phyloP scores from a whole-genome alignment of 1,140 invertebrate genomes.

The Asobara japonica region DNA sequence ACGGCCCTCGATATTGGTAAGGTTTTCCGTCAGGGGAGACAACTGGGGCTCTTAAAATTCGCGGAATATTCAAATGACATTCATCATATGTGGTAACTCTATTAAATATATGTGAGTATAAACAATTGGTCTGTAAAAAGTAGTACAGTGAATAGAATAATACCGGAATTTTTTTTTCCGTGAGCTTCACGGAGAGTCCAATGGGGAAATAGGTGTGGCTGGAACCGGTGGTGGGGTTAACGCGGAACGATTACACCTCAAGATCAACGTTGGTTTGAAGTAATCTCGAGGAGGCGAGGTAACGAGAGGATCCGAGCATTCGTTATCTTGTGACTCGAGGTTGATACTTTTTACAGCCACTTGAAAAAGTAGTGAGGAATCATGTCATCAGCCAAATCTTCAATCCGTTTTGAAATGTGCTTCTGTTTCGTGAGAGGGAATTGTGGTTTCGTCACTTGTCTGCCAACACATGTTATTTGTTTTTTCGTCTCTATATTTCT shows the following conservation, averaged over 20 bases:
- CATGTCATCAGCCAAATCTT: background rate
- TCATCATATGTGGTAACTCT: conserved; percentile 22
- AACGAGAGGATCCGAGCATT: background rate
- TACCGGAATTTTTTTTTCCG: conserved; percentile 49
- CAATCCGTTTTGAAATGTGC: background rate
- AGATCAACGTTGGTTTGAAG: conserved; percentile 29
- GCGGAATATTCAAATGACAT: background rate
- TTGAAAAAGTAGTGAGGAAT: background rate
- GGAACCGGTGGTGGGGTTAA: conserved; percentile 21
- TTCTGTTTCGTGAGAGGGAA: background rate
- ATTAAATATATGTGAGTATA: no score
- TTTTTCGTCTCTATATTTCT: no score
- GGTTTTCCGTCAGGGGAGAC: no score
- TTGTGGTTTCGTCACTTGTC: background rate
- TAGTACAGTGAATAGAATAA: conserved; percentile 41
- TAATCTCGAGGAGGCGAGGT: background rate
- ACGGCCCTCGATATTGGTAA: background rate
- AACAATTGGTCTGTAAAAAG: no score
- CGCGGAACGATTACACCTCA: conserved; percentile 35
- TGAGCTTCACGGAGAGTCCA: conserved; percentile 10
- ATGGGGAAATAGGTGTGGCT: conserved; percentile 6
- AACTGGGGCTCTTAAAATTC: no score
- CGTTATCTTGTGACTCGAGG: background rate
- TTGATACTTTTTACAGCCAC: background rate
- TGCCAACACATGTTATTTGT: no score